Conservation (phyloP, 2,888 invertebrate species). For the Zaprionus lineosus region DNA sequence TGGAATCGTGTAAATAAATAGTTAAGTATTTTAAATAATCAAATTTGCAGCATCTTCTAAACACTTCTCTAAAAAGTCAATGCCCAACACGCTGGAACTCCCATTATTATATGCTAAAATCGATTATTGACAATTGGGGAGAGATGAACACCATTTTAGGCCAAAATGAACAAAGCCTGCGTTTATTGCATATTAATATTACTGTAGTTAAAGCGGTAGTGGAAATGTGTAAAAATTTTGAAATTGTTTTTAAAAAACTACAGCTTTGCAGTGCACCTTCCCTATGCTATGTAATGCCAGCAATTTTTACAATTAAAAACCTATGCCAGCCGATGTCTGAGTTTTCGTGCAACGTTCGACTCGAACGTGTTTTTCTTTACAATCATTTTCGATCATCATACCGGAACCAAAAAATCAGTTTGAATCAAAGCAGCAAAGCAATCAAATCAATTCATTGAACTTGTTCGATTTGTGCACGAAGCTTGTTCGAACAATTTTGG, state of each 20-base stretch:
- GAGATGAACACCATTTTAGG: background rate
- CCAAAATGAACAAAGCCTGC: background rate
- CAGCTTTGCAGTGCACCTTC: background rate
- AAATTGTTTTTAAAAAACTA: background rate
- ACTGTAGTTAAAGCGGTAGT: background rate
- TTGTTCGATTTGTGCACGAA: too few relatives aligned
- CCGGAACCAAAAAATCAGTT: too few relatives aligned
- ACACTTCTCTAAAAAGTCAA: background rate
- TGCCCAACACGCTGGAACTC: background rate
- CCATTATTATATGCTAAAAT: background rate
- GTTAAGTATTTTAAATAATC: slow-evolving; percentile 4
- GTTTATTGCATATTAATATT: background rate
- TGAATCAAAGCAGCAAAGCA: too few relatives aligned
- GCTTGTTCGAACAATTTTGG: too few relatives aligned
- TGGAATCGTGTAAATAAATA: background rate
- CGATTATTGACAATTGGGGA: background rate
- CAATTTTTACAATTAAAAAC: background rate
- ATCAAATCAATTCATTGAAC: too few relatives aligned
- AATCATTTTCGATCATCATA: too few relatives aligned
- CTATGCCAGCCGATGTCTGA: background rate
- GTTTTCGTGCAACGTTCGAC: too few relatives aligned
- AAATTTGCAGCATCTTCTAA: slow-evolving; percentile 1
- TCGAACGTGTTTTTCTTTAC: too few relatives aligned
- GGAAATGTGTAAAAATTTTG: background rate
- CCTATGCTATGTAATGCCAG: background rate